Evolutionary conservation across 2,797 vertebrate species (phyloP).

Genomic region (Euthynnus affinis): DNA sequence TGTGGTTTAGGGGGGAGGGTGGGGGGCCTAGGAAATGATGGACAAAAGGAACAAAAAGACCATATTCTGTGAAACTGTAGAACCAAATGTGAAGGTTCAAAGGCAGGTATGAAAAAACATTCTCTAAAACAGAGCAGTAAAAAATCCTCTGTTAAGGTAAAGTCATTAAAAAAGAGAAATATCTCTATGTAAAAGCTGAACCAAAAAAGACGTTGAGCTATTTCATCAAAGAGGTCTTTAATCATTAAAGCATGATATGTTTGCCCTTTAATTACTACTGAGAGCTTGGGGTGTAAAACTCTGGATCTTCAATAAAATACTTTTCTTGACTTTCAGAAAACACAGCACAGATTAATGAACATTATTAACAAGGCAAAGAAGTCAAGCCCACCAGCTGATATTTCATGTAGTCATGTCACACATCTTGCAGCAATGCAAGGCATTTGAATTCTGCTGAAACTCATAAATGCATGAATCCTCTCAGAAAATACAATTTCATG

Average conservation of each 20-base stretch:
- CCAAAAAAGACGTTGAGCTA: slow-evolving; percentile 18
- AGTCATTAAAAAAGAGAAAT: slow-evolving; percentile 7
- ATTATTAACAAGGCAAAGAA: slow-evolving; percentile 14
- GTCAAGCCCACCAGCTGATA: background rate
- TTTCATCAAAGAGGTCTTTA: slow-evolving; percentile 15
- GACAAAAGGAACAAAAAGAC: slow-evolving; percentile 77
- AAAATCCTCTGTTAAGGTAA: slow-evolving; percentile 7
- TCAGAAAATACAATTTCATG: slow-evolving; percentile 10
- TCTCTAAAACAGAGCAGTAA: slow-evolving; percentile 16
- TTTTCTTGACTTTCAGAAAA: slow-evolving; percentile 24
- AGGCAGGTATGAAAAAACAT: slow-evolving; percentile 47
- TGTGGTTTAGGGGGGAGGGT: slow-evolving; percentile 99
- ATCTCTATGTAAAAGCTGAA: slow-evolving; percentile 17
- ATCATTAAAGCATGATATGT: slow-evolving; percentile 47
- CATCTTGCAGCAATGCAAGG: background rate
- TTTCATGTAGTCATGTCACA: slow-evolving; percentile 4
- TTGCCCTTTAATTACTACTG: slow-evolving; percentile 41
- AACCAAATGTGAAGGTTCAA: slow-evolving; percentile 29
- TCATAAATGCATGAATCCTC: background rate
- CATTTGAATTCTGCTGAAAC: background rate
- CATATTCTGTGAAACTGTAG: slow-evolving; percentile 60
- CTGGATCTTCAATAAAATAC: slow-evolving; percentile 22
- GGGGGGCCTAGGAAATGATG: slow-evolving; percentile 94
- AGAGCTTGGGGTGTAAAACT: background rate
- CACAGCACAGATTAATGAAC: slow-evolving; percentile 22